Evolutionary conservation across 1,140 invertebrate genomes (phyloP).

Genomic region (Drosophila bocqueti): DNA sequence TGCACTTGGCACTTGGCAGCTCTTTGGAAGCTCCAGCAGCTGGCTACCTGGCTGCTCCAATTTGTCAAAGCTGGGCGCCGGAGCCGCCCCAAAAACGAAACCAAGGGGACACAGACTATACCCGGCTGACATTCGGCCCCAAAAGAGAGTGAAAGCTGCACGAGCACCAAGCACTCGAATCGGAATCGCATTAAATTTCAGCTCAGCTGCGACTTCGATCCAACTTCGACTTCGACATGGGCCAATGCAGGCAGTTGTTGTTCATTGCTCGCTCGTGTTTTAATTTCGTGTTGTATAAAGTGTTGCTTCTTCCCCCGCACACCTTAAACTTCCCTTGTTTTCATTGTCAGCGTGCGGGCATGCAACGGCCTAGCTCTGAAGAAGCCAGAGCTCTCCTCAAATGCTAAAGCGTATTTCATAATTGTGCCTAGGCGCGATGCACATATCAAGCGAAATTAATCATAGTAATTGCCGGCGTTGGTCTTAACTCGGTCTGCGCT

Average conservation of each 20-base stretch:
- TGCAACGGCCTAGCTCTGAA: conserved; percentile 54
- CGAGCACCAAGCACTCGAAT: conserved; percentile 30
- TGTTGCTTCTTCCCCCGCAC: conserved; percentile 22
- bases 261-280: conserved; percentile 78
- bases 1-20: conserved; percentile 63
- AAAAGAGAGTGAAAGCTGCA: conserved; percentile 82
- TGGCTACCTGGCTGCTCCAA: conserved; percentile 59
- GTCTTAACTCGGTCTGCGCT: conserved; percentile 36
- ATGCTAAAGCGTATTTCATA: conserved; percentile 81
- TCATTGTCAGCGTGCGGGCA: conserved; percentile 82
- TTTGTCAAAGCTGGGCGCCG: conserved; percentile 48
- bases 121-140: conserved; percentile 73
- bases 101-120: conserved; percentile 31
- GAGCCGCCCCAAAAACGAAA: conserved; percentile 42
- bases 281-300: conserved; percentile 82
- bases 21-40: conserved; percentile 24
- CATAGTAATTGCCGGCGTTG: conserved; percentile 64
- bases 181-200: conserved; percentile 73
- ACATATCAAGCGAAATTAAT: conserved; percentile 70
- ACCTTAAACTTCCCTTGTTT: conserved; percentile 20
- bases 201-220: conserved; percentile 72
- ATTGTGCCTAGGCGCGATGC: conserved; percentile 56
- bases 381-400: conserved; percentile 38
- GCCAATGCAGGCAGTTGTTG: conserved; percentile 63
- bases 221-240: conserved; percentile 66